Evolutionary conservation across 2,113 vertebrate genomes (phyloP), one percentile per base, ranked within the genome.

Genomic region (Uria lomvia): DNA sequence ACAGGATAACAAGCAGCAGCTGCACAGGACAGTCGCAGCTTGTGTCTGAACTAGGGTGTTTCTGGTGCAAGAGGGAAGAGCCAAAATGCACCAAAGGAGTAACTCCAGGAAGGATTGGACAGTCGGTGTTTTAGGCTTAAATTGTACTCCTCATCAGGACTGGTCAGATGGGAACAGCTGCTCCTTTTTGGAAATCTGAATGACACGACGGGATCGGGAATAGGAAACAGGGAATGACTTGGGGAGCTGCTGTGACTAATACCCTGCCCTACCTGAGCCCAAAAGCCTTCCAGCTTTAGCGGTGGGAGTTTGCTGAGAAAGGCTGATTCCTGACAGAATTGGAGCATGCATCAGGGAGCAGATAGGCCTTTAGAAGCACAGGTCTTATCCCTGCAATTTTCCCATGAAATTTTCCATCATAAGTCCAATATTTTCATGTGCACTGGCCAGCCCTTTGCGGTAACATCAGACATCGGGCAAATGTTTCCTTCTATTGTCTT

Each of bases 381-480:
- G 56, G 70, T 45, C 63, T 82, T 74, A 47, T 55, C n/a, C 50
- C 40, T 86, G 55, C 11, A 58, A 47, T 62, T 90, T 92, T 73
- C 40, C 32, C 40, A 68, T 75, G 5, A 70, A 34, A 21, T 68
- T 81, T 95, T 84, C 77, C 42, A 82, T 78, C 49, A 0, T 56
- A 76, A 87, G 2, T 38, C 42, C 3, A 76, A 43, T 83, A 86
- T 45, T 90, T 88, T 47, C 53, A 50, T 38, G 32, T 38, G 32
- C n/a, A 38, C 45, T 86, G 24, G 53, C 84, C 78, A 88, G 87
- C 45, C 42, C 50, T 91, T 76, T 83, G 81, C 1, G 6, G 85
- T 82, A 96, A 91, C 77, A 93, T 92, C 92, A 96, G 87, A 90
- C 71, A 95, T 68, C 22, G 75, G 74, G 66, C 81, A 96, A 96